These are phyloP conservation scores for Lordiphosa stackelbergi DNA, from an alignment of 1,140 invertebrate species.

Conservation along the genomic window DNA sequence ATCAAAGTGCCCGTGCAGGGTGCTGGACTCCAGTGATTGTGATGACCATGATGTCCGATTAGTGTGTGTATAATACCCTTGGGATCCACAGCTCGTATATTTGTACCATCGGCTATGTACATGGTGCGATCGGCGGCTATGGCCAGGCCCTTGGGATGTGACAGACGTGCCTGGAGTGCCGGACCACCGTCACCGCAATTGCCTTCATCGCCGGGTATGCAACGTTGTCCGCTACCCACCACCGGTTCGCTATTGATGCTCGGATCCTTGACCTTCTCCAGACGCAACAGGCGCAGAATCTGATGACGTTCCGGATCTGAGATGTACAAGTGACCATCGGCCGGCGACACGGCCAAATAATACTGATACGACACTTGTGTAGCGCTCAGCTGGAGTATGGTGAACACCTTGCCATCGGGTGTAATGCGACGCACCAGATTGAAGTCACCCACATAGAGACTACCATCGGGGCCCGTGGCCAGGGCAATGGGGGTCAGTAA, in stretches of 20 bases:
- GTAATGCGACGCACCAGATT: conserved; percentile 95
- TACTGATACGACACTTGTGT: conserved; percentile 97
- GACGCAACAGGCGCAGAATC: conserved; percentile 85
- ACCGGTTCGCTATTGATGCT: conserved; percentile 91
- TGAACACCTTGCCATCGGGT: conserved; percentile 93
- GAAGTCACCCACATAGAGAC: conserved; percentile 97
- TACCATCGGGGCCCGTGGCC: conserved; percentile 95
- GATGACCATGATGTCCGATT: conserved; percentile 93
- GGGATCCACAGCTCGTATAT: conserved; percentile 93
- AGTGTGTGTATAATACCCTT: conserved; percentile 95
- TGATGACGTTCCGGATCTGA: conserved; percentile 96
- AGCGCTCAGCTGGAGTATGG: conserved; percentile 93
- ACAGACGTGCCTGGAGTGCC: conserved; percentile 92
- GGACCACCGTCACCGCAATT: conserved; percentile 96
- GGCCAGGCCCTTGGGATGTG: conserved; percentile 97
- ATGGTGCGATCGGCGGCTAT: conserved; percentile 94
- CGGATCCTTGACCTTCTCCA: conserved; percentile 89
- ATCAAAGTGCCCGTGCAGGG: conserved; percentile 89
- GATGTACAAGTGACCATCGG: conserved; percentile 95
- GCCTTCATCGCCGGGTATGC: conserved; percentile 92
- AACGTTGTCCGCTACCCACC: conserved; percentile 96
- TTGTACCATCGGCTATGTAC: conserved; percentile 96
- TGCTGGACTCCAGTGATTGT: conserved; percentile 93
- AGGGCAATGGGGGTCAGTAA: conserved; percentile 95
- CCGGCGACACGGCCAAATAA: conserved; percentile 95